Evolutionary conservation across 2,113 vertebrate genomes (phyloP).

Genomic region (human (Homo sapiens)): GRCh38 chr13:101833501-101834000

Average conservation of each 20-base stretch:
- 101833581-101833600: neutral
- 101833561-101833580: neutral
- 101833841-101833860: constrained; percentile 34
- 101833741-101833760: constrained; percentile 59
- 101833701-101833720: constrained; percentile 18
- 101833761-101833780: constrained; percentile 58
- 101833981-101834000: constrained; percentile 27
- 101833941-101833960: constrained; percentile 55
- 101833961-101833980: constrained; percentile 45
- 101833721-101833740: constrained; percentile 1
- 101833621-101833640: neutral
- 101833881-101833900: neutral
- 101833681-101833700: neutral
- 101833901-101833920: constrained; percentile 39
- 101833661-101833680: neutral
- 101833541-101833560: neutral
- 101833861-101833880: constrained; percentile 46
- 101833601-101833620: neutral
- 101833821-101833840: constrained; percentile 65
- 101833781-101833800: constrained; percentile 52
- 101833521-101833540: neutral
- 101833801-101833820: constrained; percentile 61
- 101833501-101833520: neutral
- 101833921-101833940: neutral
- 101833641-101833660: rapidly evolving